Evolutionary conservation across 2,113 vertebrate species (phyloP).

Genomic region (Scopus umbretta): DNA sequence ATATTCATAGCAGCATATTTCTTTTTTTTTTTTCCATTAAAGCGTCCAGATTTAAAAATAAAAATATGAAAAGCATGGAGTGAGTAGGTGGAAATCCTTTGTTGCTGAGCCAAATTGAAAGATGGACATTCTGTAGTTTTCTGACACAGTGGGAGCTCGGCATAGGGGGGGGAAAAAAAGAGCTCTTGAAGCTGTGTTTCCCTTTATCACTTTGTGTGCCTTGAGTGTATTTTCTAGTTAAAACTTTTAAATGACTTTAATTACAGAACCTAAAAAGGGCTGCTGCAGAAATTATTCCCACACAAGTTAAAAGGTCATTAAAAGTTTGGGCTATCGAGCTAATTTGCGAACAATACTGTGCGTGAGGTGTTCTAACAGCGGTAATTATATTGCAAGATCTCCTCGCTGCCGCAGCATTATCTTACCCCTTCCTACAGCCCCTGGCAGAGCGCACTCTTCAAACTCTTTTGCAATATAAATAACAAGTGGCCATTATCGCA

Average conservation of each 20-base stretch:
- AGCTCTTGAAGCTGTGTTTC: conserved; percentile 17
- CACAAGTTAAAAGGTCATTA: conserved; percentile 11
- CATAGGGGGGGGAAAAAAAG: neutral
- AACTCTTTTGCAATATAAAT: neutral
- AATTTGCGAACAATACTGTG: neutral
- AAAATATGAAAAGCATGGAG: conserved; percentile 6
- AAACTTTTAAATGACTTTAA: conserved; percentile 61
- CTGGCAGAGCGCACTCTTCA: neutral
- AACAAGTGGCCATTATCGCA: neutral
- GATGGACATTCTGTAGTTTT: conserved; percentile 58
- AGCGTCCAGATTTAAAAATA: conserved; percentile 23
- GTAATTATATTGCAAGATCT: neutral
- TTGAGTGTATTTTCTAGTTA: conserved; percentile 47
- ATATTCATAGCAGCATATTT: neutral
- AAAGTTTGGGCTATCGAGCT: neutral
- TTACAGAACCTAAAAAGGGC: conserved; percentile 26
- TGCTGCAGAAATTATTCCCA: neutral
- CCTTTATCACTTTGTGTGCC: conserved; percentile 19
- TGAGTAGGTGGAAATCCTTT: conserved; percentile 52
- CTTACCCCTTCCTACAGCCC: rapidly evolving
- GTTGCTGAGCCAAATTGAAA: conserved; percentile 48
- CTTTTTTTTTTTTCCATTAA: neutral
- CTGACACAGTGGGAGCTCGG: conserved; percentile 47
- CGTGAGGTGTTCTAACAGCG: neutral
- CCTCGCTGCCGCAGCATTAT: neutral